These are phyloP conservation scores for Myzus persicae DNA, from an alignment of 1,140 invertebrate species.

Conservation along the genomic window DNA sequence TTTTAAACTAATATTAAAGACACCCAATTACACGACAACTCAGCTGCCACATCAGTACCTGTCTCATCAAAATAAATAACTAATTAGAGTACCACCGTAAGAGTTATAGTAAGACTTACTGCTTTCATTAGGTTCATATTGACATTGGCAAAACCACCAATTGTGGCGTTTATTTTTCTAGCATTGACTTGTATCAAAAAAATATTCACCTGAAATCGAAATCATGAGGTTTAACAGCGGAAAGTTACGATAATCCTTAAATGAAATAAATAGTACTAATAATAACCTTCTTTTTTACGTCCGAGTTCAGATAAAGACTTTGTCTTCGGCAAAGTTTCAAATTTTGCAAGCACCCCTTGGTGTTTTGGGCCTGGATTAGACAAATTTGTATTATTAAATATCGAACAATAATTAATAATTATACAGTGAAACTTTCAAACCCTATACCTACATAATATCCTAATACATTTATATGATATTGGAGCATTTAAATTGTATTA, in stretches of 20 bases:
- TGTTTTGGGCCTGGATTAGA: neutral
- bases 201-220: neutral
- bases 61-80: too few relatives aligned
- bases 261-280: neutral
- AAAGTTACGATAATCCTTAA: neutral
- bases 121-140: neutral
- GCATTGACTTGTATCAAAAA: neutral
- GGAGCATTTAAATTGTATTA: too few relatives aligned
- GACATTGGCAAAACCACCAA: neutral
- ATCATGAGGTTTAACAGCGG: too few relatives aligned
- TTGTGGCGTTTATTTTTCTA: neutral
- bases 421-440: neutral
- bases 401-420: neutral
- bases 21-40: too few relatives aligned
- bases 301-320: neutral
- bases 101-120: too few relatives aligned
- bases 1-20: too few relatives aligned
- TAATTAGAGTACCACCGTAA: too few relatives aligned
- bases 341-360: neutral
- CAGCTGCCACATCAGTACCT: too few relatives aligned
- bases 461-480: too few relatives aligned
- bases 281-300: neutral
- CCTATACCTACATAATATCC: too few relatives aligned
- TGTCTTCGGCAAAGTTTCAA: neutral
- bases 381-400: neutral